Evolutionary conservation across 2,888 invertebrate species (phyloP).

Genomic region (Gastrophysa polygoni): DNA sequence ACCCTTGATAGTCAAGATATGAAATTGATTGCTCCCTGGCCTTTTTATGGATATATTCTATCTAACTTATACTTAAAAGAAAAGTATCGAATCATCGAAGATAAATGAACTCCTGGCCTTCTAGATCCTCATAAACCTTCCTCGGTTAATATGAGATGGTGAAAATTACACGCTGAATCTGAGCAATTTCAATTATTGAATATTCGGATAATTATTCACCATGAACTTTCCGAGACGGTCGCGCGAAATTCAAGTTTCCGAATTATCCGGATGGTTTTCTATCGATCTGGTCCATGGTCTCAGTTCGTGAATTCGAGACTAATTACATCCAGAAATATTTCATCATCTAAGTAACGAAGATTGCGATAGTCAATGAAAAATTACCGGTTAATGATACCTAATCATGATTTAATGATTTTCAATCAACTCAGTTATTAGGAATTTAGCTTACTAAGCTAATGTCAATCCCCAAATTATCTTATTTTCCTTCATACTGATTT

Average conservation of each 20-base stretch:
- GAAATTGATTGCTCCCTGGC: neutral
- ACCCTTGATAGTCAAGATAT: neutral
- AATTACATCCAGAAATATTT: neutral
- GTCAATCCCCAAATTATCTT: no score
- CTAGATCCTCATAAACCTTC: neutral
- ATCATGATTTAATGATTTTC: no score
- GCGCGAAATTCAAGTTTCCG: neutral
- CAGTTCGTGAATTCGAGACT: neutral
- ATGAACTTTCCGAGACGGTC: constrained; percentile 3
- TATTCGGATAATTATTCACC: constrained; percentile 5
- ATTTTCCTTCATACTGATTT: no score
- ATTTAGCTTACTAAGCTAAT: no score
- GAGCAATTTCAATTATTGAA: neutral
- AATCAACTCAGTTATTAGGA: no score
- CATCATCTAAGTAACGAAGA: neutral
- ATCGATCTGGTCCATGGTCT: neutral
- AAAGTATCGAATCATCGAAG: constrained; percentile 1
- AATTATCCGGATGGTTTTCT: neutral
- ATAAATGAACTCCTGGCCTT: constrained; percentile 5
- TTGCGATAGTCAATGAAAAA: no score
- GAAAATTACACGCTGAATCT: neutral
- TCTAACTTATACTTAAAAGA: neutral
- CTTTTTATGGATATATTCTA: neutral
- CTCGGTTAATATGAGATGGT: neutral
- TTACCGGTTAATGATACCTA: no score